Base-by-base conservation (phyloP, 2,113 vertebrate species). In the Ardeotis arabs region DNA sequence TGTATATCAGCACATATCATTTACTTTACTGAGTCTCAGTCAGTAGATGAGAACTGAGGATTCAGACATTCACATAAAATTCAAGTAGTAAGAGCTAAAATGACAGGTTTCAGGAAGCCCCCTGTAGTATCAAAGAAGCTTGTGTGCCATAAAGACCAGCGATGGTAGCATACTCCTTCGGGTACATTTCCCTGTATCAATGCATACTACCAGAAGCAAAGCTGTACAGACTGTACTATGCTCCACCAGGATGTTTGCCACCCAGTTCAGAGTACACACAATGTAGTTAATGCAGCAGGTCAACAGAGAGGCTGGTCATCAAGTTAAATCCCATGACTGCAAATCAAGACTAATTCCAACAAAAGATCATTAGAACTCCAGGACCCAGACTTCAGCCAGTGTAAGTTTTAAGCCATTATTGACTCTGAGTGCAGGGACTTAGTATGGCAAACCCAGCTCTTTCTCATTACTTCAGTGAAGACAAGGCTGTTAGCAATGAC, bases 401-500 rank as follows among this genome's bases (percentile, higher is more conserved):
- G 2, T 37, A 86, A 31, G 3, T 72, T 94, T 91, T 84, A 86
- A 95, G 47, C 52, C 45, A 76, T 12, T 55, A 50, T 27, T 78
- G 37, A 83, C 44, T 83, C 56, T 45, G 39, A 73, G 31, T 63
- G 29, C 72, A 88, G 75, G 29, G 23, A 20, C 24, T 93, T 70
- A 52, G 33, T 82, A 87, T 87, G 60, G 58, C 79, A 96, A 94
- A 85, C 33, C n/a, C 31, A 73, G 41, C 15, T 87, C 44, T 82
- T 89, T 79, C 56, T 91, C 37, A 63, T 50, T 37, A 95, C 82
- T 90, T 94, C 90, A 94, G 27, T 50, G 81, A 95, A 67, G 84
- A 67, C 23, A 94, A 94, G 82, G 55, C 58, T 88, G 70, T 94
- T 94, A 94, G 88, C 83, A 92, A 66, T 94, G 93, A 96, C 78